Conservation (phyloP, 2,888 invertebrate genomes). For the Drosophila demipolita region DNA sequence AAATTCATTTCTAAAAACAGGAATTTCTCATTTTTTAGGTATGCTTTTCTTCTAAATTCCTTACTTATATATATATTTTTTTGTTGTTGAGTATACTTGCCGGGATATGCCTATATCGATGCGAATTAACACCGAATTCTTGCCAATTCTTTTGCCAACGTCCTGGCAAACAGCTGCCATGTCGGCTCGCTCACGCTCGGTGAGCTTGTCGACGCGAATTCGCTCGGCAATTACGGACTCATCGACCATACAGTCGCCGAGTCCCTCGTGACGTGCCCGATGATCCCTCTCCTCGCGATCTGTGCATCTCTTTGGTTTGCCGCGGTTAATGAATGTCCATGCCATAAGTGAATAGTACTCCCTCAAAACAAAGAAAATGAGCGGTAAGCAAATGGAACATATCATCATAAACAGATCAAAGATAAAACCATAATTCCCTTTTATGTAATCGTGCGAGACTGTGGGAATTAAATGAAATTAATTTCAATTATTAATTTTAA, state of each 20-base stretch:
- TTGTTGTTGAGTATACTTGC: conserved; percentile 29
- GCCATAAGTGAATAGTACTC: conserved; percentile 7
- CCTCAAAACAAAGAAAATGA: conserved; percentile 8
- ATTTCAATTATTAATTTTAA: neutral
- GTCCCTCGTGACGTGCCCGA: neutral
- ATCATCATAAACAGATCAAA: conserved; percentile 17
- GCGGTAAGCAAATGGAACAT: neutral
- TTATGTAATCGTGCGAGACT: conserved; percentile 28
- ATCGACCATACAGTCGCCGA: conserved; percentile 15
- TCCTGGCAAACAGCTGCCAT: conserved; percentile 32
- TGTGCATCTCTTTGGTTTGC: neutral
- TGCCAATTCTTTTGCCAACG: conserved; percentile 35
- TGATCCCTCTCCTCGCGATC: neutral
- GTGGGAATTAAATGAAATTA: neutral
- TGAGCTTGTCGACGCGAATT: conserved; percentile 21
- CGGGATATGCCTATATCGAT: conserved; percentile 51
- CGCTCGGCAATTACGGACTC: conserved; percentile 42
- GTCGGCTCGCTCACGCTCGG: conserved; percentile 3
- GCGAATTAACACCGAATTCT: conserved; percentile 26
- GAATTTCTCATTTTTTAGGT: neutral
- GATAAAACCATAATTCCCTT: conserved; percentile 5
- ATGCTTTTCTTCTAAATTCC: neutral
- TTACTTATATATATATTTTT: neutral
- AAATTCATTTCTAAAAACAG: neutral
- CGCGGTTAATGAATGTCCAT: neutral